Base-by-base conservation (phyloP, 1,140 invertebrate species). In the Oppia nitens region DNA sequence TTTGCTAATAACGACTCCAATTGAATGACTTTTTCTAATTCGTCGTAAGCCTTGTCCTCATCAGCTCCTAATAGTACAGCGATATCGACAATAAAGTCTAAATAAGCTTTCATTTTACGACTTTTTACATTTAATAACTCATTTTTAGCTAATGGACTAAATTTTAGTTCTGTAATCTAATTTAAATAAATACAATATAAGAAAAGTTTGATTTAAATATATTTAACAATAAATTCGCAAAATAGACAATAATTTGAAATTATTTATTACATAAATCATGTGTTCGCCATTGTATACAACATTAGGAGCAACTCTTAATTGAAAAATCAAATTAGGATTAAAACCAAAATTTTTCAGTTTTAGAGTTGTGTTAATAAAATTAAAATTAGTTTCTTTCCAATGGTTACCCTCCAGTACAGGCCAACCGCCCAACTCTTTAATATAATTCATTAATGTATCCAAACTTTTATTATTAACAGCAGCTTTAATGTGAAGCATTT, bases 311-410 rank as follows among this genome's bases (percentile, higher is more conserved):
- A 94, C 82, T 32, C 84, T 87, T 64, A 93, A 87, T 66, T 92
- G 87, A n/a, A 95, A 77, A 66, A 93, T 82, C 67, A 93, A 91
- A 70, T 92, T 86, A 47, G 88, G 83, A 6, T 84, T 87, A 68
- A 87, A 90, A 2, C 90, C 90, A 2, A 77, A 71, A 51, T 74
- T 73, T 23, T 84, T 76, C 73, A 87, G 89, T 57, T 78, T 83
- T 72, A 85, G 88, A 2, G 90, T 81, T 11, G 81, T 81, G 61
- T 87, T 76, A 65, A 81, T 81, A 88, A 87, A 93, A 51, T 80
- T 77, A 70, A 85, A 89, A 27, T 62, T 48, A 12, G 45, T 23
- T 24, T 64, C 40, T 1, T 72, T 72, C 1, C 75, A 94, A 1
- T 65, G 64, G 3, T 82, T 75, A 0, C 82, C 85, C 63, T 85